Evolutionary conservation across 2,888 invertebrate genomes (phyloP).

Genomic region (Amiota communis): DNA sequence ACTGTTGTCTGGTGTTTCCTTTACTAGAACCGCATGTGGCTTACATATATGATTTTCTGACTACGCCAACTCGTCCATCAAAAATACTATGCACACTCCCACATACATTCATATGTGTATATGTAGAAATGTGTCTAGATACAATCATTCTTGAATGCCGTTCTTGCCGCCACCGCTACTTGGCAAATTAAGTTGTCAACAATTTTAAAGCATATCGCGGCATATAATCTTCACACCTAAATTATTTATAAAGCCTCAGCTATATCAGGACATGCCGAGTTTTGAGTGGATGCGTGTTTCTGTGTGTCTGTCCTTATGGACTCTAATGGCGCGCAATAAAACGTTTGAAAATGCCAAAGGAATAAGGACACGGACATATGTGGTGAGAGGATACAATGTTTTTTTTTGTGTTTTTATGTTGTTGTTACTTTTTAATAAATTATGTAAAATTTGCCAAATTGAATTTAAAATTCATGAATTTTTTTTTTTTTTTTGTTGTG

Average conservation of each 20-base stretch:
- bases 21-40: neutral
- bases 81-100: neutral
- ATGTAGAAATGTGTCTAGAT: neutral
- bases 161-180: slow-evolving; percentile 40
- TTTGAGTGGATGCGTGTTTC: neutral
- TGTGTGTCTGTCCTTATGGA: slow-evolving; percentile 37
- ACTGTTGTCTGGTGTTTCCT: slow-evolving; percentile 3
- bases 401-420: slow-evolving; percentile 39
- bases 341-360: slow-evolving; percentile 45
- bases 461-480: slow-evolving; percentile 67
- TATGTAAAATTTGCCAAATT: slow-evolving; percentile 65
- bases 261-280: slow-evolving; percentile 7
- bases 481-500: neutral
- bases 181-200: slow-evolving; percentile 67
- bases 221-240: slow-evolving; percentile 65
- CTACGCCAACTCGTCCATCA: neutral
- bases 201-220: slow-evolving; percentile 62
- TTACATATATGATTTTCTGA: neutral
- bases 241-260: slow-evolving; percentile 57
- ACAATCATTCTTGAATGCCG: neutral
- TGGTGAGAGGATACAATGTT: too few relatives aligned
- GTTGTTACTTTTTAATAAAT: slow-evolving; percentile 61
- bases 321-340: slow-evolving; percentile 55
- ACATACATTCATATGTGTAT: neutral
- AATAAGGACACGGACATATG: too few relatives aligned